Percentiles rank a stretch among this genome's conserved stretches.
Evolutionary conservation across 92 coral and sea anemone species (phyloP).

Genomic region (Siderastrea radians): DNA sequence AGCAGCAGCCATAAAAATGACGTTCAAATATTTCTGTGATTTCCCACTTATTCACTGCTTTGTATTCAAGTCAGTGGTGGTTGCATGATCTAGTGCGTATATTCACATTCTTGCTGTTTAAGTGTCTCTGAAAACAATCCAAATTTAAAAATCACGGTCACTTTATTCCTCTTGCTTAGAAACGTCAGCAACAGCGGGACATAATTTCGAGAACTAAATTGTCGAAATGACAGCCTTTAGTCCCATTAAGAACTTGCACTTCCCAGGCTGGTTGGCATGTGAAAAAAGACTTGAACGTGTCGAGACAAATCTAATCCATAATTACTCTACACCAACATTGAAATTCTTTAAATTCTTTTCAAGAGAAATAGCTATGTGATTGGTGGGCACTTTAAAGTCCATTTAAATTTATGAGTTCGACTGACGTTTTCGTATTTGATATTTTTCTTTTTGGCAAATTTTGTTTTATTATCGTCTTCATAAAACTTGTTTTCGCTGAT

Average conservation of each 20-base stretch:
- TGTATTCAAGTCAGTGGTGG: neutral
- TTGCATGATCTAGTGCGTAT: neutral
- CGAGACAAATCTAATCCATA: neutral
- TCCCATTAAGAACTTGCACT: neutral
- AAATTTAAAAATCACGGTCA: neutral
- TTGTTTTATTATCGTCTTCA: too few relatives aligned
- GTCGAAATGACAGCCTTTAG: neutral
- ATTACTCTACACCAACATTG: neutral
- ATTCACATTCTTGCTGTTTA: neutral
- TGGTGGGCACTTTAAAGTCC: neutral
- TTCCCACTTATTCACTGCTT: neutral
- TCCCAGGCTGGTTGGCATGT: too few relatives aligned
- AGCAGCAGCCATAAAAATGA: neutral
- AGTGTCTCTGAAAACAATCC: neutral
- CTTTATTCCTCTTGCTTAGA: neutral
- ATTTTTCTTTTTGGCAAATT: neutral
- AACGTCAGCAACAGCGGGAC: neutral
- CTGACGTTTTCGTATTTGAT: neutral
- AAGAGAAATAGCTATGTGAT: neutral
- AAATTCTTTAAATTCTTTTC: slow-evolving; percentile 9
- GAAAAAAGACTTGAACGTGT: neutral
- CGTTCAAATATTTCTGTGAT: neutral
- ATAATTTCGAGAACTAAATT: neutral
- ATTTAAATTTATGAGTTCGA: neutral
- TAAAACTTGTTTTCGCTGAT: neutral